Evolutionary conservation across 2,113 vertebrate species (phyloP), one percentile per base, ranked within the genome.

Genomic region (Naja naja): DNA sequence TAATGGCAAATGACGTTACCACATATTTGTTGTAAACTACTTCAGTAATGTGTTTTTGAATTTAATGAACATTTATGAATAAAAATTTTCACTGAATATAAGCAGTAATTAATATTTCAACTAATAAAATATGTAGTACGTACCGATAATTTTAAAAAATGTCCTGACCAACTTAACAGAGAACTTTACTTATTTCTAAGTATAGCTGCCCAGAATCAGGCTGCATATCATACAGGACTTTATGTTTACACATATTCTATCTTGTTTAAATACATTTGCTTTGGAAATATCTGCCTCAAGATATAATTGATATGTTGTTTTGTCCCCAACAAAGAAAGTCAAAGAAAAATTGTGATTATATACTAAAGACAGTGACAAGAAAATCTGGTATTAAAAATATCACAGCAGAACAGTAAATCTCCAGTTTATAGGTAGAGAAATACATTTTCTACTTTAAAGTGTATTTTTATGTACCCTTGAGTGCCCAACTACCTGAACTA

Each of bases 401-500:
- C 97, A 97, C 96, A 95, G 96, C 94, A 96, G 97, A 95, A 96
- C 96, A 97, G 96, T 97, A 98, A 98, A 97, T 98, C 97, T 97
- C 95, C 94, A 94, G 96, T 97, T 98, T 97, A 97, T 97, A 97
- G 96, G 97, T 97, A 96, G 97, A 97, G 97, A 97, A 98, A 97
- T 97, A 94, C 95, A 97, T 97, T 98, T 97, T 97, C 96, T 97
- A 96, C 96, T 97, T 97, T 97, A 96, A 97, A 98, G 97, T 97
- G 95, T 97, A 94, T 97, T 98, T 98, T 98, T 96, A 98, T 97
- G 97, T 97, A 98, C 97, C 95, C 97, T 95, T 97, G 97, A 98
- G 97, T 98, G 96, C 96, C 97, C 97, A 98, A 97, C 97, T 97
- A 97, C 97, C 95, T 98, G 96, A 97, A 98, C 96, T 97, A 98